These are phyloP conservation scores for Semicossyphus pulcher DNA, from an alignment of 2,113 vertebrate genomes.

Conservation along the genomic window DNA sequence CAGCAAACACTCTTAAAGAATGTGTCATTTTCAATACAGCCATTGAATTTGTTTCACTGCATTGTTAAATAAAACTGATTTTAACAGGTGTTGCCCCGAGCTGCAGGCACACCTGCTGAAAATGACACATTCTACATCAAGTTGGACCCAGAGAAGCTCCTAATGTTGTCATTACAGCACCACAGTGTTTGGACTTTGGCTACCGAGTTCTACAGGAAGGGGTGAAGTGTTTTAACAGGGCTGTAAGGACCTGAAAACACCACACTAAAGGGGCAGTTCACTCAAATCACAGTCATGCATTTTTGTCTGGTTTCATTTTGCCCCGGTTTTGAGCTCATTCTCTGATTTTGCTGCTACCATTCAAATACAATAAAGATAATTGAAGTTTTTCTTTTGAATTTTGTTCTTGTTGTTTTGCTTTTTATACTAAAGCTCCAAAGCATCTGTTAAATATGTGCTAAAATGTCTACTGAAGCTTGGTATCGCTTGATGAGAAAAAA, in stretches of 20 bases:
- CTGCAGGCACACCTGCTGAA: no score
- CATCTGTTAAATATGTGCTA: no score
- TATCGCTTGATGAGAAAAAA: no score
- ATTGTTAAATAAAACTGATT: conserved; percentile 18
- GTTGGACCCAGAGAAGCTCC: conserved; percentile 29
- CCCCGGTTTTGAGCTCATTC: background rate
- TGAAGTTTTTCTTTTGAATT: background rate
- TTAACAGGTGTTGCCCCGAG: no score
- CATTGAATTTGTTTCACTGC: conserved; percentile 5
- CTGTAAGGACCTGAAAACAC: background rate
- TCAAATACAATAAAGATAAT: conserved; percentile 17
- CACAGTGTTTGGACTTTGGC: background rate
- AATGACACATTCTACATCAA: conserved; percentile 10
- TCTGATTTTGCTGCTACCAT: conserved; percentile 28
- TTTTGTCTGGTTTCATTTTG: background rate
- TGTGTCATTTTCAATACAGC: conserved; percentile 45
- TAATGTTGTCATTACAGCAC: conserved; percentile 7
- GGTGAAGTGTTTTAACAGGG: conserved; percentile 6
- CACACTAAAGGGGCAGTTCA: conserved; percentile 16
- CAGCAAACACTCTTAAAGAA: background rate
- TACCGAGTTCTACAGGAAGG: conserved; percentile 4
- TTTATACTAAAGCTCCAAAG: no score
- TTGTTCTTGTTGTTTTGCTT: background rate
- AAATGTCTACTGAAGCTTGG: no score
- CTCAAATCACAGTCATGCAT: conserved; percentile 8